A percentile compares a stretch with the other conserved stretches of the same genome.
Evolutionary conservation across 1,140 invertebrate species (phyloP).

Genomic region (Neuroterus valhalla): DNA sequence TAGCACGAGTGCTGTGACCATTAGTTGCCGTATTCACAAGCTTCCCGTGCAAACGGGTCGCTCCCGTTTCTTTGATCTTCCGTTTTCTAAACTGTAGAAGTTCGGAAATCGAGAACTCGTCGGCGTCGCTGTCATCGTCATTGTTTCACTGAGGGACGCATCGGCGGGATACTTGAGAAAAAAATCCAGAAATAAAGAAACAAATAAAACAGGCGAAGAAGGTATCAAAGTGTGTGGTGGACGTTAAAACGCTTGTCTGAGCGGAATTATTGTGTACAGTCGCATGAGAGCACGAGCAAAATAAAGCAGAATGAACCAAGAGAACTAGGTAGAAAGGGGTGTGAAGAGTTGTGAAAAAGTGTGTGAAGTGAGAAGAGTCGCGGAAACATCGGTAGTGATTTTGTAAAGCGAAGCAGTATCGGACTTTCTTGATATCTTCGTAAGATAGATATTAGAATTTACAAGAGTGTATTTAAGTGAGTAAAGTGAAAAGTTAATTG

Average conservation of each 20-base stretch:
- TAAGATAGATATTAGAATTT: constrained; percentile 58
- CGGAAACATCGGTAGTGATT: constrained; percentile 50
- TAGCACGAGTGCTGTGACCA: constrained; percentile 66
- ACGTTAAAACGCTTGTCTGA: constrained; percentile 63
- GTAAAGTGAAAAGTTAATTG: constrained; percentile 63
- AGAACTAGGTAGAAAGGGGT: constrained; percentile 26
- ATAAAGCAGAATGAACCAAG: constrained; percentile 30
- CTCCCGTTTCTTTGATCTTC: constrained; percentile 28
- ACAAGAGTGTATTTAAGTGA: constrained; percentile 68
- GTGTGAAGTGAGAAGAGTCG: constrained; percentile 33
- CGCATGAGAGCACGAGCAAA: constrained; percentile 39
- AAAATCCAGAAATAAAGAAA: constrained; percentile 38
- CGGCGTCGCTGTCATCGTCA: neutral
- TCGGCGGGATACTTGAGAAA: constrained; percentile 33
- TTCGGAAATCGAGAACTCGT: constrained; percentile 15
- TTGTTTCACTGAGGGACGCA: neutral
- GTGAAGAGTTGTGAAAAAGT: constrained; percentile 34
- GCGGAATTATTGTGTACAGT: constrained; percentile 66
- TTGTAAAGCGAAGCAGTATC: constrained; percentile 55
- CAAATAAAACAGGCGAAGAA: neutral
- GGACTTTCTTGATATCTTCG: constrained; percentile 61
- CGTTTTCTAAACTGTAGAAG: constrained; percentile 34
- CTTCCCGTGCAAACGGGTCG: constrained; percentile 37
- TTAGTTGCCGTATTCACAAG: constrained; percentile 44
- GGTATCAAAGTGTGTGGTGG: constrained; percentile 51